Conservation (phyloP, 2,888 invertebrate species). For the Hybos culiciformis region DNA sequence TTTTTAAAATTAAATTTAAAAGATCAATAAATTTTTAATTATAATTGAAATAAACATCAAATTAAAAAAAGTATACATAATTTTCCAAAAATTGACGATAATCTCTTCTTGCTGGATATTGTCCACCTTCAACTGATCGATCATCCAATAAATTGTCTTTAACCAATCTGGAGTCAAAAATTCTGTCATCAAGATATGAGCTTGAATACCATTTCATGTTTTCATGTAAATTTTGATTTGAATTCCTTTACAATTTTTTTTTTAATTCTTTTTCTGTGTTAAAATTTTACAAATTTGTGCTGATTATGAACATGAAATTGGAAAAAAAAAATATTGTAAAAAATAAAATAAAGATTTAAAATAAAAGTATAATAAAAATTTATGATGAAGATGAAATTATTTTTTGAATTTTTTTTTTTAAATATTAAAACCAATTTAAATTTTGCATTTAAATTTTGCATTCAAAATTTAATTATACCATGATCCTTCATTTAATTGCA, state of each 20-base stretch:
- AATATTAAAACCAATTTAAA: too few species aligned
- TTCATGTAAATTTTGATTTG: conserved; percentile 2
- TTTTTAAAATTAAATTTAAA: too few species aligned
- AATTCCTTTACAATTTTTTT: neutral
- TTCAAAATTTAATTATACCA: too few species aligned
- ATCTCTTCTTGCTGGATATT: conserved; percentile 26
- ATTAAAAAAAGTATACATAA: conserved; percentile 30
- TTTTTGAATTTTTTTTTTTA: neutral
- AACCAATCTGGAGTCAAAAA: conserved; percentile 32
- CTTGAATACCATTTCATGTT: conserved; percentile 24
- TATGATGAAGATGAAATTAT: neutral
- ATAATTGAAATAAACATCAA: too few species aligned
- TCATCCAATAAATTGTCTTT: conserved; percentile 32
- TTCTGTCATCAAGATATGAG: conserved; percentile 31
- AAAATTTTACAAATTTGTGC: neutral
- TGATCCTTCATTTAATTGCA: too few species aligned
- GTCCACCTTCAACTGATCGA: conserved; percentile 27
- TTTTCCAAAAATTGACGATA: conserved; percentile 35
- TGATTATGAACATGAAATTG: neutral
- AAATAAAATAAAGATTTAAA: neutral
- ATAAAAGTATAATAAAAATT: neutral
- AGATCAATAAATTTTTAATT: too few species aligned
- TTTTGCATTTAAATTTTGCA: too few species aligned
- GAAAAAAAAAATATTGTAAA: neutral
- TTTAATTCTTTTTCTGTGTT: neutral